These are phyloP conservation scores for Malurus leucopterus DNA, from an alignment of 2,797 vertebrate genomes.

Conservation along the genomic window DNA sequence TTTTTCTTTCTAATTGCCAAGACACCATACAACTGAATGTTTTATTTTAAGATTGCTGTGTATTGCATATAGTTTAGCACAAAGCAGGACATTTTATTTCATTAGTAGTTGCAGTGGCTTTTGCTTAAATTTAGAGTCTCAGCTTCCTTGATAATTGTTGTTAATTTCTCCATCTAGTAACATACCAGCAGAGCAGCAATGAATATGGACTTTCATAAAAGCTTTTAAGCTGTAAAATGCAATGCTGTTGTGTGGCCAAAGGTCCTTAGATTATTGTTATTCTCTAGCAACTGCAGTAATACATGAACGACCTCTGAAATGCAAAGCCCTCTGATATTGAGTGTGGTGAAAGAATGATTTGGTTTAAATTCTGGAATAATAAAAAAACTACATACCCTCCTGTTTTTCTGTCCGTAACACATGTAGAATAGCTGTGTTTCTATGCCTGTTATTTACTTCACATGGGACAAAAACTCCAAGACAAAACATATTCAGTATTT, in stretches of 20 bases:
- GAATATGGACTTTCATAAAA: background rate
- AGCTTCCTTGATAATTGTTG: background rate
- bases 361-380: background rate
- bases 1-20: background rate
- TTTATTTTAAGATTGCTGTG: background rate
- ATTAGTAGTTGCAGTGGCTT: background rate
- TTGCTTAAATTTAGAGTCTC: background rate
- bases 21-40: background rate
- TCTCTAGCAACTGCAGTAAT: background rate
- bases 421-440: background rate
- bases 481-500: background rate
- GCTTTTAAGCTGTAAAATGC: background rate
- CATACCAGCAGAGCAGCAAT: background rate
- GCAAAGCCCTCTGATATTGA: background rate
- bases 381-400: fast-evolving
- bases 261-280: background rate
- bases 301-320: background rate
- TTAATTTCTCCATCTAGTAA: background rate
- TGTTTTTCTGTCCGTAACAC: background rate
- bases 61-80: background rate
- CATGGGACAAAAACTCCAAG: background rate
- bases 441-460: background rate
- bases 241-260: background rate
- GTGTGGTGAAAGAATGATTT: background rate
- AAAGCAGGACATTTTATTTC: background rate